Base-by-base conservation (phyloP, 1,140 invertebrate species). In the Cydia splendana region DNA sequence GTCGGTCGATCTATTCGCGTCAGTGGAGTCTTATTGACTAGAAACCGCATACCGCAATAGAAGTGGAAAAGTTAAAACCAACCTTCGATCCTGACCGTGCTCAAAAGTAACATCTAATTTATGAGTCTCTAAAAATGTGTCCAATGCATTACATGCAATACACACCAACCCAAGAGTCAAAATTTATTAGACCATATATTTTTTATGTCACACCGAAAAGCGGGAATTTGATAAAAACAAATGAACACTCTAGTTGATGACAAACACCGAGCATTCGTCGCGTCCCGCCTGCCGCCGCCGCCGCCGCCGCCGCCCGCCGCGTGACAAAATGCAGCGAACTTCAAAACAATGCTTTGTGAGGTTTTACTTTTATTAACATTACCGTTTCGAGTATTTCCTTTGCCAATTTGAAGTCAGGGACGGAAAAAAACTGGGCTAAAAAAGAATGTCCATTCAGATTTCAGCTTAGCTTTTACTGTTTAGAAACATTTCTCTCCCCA, bases 281-380 rank as follows among this genome's bases (percentile, higher is more conserved):
- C n/a, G 65, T 67, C 45, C 45, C 45, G 2, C 45, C 4, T 2
- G 10, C 13, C 34, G 5, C 34, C 12, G 10, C 13, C 34, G 5
- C 34, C 12, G 10, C 13, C 34, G 34, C 34, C 42, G 42, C 30
- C 65, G 30, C 67, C 30, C 30, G 28, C 30, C n/a, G 30, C n/a
- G 67, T 38, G 67, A 71, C 67, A 71, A 71, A 71, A 71, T 38
- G 67, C 67, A 71, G 67, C 67, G 15, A 30, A 71, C 30, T 38
- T 71, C 67, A 71, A 38, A 71, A 71, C 67, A 71, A 18, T 38
- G 67, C 67, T 18, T 38, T 71, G 67, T 42, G 30, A 71, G 34
- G 67, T 71, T 71, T 71, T 71, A 71, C n/a, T 71, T 71, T 71
- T 71, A 71, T 71, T 38, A 71, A 71, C 67, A 71, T 71, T 71